phyloP scores from a whole-genome alignment of 2,797 vertebrate genomes.

The Limnodromus scolopaceus region DNA sequence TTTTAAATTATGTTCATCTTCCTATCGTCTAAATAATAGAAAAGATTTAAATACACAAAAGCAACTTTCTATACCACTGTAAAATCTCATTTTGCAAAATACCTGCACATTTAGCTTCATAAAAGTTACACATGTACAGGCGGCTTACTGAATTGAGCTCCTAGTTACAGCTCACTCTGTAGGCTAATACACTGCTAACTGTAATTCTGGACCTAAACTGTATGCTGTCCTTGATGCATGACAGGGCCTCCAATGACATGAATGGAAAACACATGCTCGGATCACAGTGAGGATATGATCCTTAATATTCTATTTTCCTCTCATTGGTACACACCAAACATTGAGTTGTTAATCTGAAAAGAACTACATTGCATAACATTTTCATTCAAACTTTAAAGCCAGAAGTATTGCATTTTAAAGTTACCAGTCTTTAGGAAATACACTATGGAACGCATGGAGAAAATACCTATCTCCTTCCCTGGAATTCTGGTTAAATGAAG shows the following conservation, averaged over 20 bases:
- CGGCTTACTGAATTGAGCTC: neutral
- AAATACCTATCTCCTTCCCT: constrained; percentile 3
- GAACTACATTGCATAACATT: neutral
- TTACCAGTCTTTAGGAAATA: constrained; percentile 24
- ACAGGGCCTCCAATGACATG: constrained; percentile 25
- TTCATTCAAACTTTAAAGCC: constrained; percentile 18
- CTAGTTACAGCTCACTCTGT: neutral
- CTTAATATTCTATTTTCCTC: constrained; percentile 4
- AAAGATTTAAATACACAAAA: neutral
- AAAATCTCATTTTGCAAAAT: neutral
- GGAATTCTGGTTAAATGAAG: neutral
- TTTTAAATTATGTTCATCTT: neutral
- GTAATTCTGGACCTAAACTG: constrained; percentile 37
- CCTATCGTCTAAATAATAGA: neutral
- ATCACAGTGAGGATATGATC: neutral
- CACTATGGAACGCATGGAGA: neutral
- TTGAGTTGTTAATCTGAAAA: constrained; percentile 21
- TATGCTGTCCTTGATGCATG: constrained; percentile 27
- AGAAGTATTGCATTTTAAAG: constrained; percentile 47
- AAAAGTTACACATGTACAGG: neutral
- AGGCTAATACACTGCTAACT: neutral
- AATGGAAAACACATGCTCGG: constrained; percentile 25
- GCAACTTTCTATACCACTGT: neutral
- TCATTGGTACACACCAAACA: constrained; percentile 8
- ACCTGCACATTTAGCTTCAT: neutral